phyloP scores from a whole-genome alignment of 1,140 invertebrate species.

The Cotesia vestalis region DNA sequence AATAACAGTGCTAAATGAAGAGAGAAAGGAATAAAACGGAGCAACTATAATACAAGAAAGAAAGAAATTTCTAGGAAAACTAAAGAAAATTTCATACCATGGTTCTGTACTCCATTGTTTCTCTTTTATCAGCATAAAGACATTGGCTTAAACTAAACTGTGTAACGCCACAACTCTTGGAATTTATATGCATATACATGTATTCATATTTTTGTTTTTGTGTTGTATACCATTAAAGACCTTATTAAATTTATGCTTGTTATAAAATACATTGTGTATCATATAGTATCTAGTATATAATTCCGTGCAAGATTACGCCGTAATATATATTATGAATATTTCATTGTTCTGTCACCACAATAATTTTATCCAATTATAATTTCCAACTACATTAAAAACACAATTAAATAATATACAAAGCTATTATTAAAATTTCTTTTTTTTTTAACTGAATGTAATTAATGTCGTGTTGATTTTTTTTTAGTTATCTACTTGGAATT shows the following conservation, averaged over 20 bases:
- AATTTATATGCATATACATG: too few relatives aligned
- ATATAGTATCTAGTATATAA: neutral
- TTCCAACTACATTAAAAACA: too few relatives aligned
- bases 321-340: constrained; percentile 1
- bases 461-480: too few relatives aligned
- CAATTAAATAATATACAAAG: too few relatives aligned
- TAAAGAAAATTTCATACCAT: constrained; percentile 15
- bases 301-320: neutral
- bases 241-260: constrained; percentile 27
- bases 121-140: constrained; percentile 15
- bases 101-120: constrained; percentile 24
- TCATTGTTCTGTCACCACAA: neutral
- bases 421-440: neutral
- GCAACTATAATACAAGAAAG: neutral
- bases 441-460: neutral
- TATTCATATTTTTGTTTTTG: constrained; percentile 24
- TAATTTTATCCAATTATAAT: neutral
- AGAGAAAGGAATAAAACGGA: neutral
- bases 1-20: neutral
- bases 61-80: neutral
- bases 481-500: too few relatives aligned
- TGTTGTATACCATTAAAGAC: constrained; percentile 12
- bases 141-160: constrained; percentile 21
- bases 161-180: constrained; percentile 11
- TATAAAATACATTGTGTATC: neutral